Evolutionary conservation across 2,113 vertebrate genomes (phyloP), one percentile per base, ranked within the genome.

Genomic region (Lamprologus speciosus): DNA sequence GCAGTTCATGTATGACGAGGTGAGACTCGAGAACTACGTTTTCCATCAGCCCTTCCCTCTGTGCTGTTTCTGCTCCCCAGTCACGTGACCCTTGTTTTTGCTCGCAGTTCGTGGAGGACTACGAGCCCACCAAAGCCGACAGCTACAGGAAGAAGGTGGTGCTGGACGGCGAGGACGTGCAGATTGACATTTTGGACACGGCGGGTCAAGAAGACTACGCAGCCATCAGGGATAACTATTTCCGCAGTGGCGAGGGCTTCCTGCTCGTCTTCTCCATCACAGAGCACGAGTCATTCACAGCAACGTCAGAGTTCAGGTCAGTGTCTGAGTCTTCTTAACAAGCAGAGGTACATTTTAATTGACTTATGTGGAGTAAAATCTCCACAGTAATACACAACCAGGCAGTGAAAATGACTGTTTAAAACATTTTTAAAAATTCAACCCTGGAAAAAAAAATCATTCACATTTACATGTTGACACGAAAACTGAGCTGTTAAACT

Each of bases 81-180:
- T 14, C 35, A 3, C 9, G 4, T 2, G 26, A 10, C 2, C 55
- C 8, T 1, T 16, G 2, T 53, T 4, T 70, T 5, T 53, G 7
- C 12, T 54, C 2, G 1, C 91, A 99, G 99, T 99, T 99, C 85
- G 98, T 99, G 85, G 99, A 99, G 96, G 99, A 99, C 94, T 99
- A 99, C 82, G 98, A 99, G 92, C 98, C 99, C 85, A 99, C 99
- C 28, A 99, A 99, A 93, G 99, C 99, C 7, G 98, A 99, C 97
- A 99, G 98, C 94, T 99, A 99, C 95, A 97, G 99, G 89, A 99
- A 99, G 96, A 99, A 99, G 91, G 99, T 99, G 86, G 99, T 99
- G 17, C 95, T 99, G 57, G 99, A 99, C 47, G 99, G 99, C 17
- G 98, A 99, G 88, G 98, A 99, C 90, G 98, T 98, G 5, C 99